These are phyloP conservation scores for Cephalopachus bancanus DNA, from an alignment of 2,797 vertebrate species.

Conservation along the genomic window DNA sequence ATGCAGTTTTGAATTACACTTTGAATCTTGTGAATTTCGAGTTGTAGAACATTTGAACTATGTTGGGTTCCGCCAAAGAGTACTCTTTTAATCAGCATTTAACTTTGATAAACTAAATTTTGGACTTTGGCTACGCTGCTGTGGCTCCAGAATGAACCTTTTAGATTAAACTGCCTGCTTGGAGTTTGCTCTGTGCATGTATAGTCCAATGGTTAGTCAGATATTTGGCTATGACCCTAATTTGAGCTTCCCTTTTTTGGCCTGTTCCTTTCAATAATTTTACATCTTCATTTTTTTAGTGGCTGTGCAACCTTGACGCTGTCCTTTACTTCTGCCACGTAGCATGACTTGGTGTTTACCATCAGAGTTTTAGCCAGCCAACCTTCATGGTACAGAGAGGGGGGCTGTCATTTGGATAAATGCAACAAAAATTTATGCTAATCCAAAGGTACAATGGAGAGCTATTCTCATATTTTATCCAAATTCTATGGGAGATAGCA, in stretches of 20 bases:
- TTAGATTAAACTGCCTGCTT: not conserved
- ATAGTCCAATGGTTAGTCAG: not conserved
- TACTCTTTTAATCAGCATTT: not conserved
- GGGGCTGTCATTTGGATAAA: not conserved
- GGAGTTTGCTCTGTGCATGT: not conserved
- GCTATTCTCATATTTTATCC: not conserved
- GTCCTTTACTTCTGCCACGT: not conserved
- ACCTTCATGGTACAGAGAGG: not conserved
- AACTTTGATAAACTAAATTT: not conserved
- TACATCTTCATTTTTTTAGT: not conserved
- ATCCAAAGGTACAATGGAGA: not conserved
- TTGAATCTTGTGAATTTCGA: not conserved
- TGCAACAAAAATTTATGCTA: not conserved
- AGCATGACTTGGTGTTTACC: not conserved
- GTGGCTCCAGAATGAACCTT: not conserved
- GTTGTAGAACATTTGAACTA: not conserved
- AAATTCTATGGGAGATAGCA: not conserved
- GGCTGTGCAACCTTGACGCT: not conserved
- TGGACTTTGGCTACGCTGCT: not conserved
- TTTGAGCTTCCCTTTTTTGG: not conserved
- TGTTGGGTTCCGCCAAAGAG: not conserved
- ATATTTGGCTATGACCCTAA: not conserved
- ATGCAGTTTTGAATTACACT: not conserved
- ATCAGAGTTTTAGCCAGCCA: not conserved
- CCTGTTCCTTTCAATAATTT: not conserved